phyloP scores from a whole-genome alignment of 2,888 invertebrate genomes.

The Mesorhabditis spiculigera region DNA sequence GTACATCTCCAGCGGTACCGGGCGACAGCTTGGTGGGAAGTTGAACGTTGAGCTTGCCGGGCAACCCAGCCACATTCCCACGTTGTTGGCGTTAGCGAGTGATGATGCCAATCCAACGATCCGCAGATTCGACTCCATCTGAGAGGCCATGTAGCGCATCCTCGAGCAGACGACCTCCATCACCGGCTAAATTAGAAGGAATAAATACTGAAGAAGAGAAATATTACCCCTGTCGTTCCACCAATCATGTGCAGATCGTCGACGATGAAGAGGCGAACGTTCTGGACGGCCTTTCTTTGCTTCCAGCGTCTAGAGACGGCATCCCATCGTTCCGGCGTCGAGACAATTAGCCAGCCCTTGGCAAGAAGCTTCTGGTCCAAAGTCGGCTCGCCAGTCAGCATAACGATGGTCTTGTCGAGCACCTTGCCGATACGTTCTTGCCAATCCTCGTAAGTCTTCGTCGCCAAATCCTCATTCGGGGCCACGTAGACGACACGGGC shows the following conservation, averaged over 20 bases:
- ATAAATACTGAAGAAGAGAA: not conserved
- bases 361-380: slow-evolving; percentile 83
- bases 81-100: slow-evolving; percentile 78
- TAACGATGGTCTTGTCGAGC: slow-evolving; percentile 76
- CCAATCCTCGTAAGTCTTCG: slow-evolving; percentile 80
- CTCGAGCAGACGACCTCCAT: slow-evolving; percentile 85
- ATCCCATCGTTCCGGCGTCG: slow-evolving; percentile 77
- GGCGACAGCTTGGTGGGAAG: slow-evolving; percentile 95
- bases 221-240: slow-evolving; percentile 62
- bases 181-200: slow-evolving; percentile 68
- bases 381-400: slow-evolving; percentile 92
- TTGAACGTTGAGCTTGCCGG: slow-evolving; percentile 90
- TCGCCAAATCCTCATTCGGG: slow-evolving; percentile 82
- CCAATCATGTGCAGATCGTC: slow-evolving; percentile 82
- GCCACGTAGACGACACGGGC: slow-evolving; percentile 87
- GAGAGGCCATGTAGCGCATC: slow-evolving; percentile 90
- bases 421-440: slow-evolving; percentile 71
- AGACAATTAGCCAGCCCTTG: slow-evolving; percentile 3
- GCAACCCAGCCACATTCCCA: slow-evolving; percentile 66
- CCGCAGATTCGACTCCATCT: slow-evolving; percentile 65
- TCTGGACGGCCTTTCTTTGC: slow-evolving; percentile 95
- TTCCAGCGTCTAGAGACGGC: slow-evolving; percentile 96
- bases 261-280: slow-evolving; percentile 88
- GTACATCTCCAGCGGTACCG: slow-evolving; percentile 87
- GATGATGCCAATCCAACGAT: slow-evolving; percentile 91